Evolutionary conservation across 2,888 invertebrate genomes (phyloP), one percentile per base, ranked within the genome.

Genomic region (Kuschelorhynchus macadamiae): DNA sequence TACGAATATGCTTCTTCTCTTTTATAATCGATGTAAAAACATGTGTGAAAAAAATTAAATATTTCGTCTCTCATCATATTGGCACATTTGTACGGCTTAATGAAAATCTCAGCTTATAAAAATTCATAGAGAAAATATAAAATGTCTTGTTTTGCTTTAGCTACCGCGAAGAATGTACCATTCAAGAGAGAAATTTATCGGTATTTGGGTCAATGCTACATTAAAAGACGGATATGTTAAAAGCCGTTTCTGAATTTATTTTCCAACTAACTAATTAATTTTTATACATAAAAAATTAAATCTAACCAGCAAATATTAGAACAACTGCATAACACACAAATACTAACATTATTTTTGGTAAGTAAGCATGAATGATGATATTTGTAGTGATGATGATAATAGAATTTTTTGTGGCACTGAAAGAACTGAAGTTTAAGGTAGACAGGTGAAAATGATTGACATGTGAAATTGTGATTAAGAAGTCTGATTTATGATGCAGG

Each of bases 201-300:
- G 68, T 65, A 78, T 78, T 74, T 69, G 69, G 79, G 80, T 74
- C 79, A 76, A 76, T 74, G 76, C 72, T 78, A 64, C 70, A 79
- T 73, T 75, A 74, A 78, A 77, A 78, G 71, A 71, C 76, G 77
- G 79, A 78, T 79, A 71, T 73, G 63, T 71, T 69, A 69, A 74
- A 66, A 65, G 52, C 56, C 68, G 71, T 74, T 74, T 73, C 55
- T 71, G 70, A 50, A 52, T 71, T 72, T 71, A 72, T 71, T 64
- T 62, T 52, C 46, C 36, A 36, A 52, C 21, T 49, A 55, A 41
- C 30, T 67, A 44, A 46, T 49, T 39, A n/a, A 46, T 60, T 60
- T 53, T n/a, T n/a, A n/a, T n/a, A n/a, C n/a, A 8, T 32, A 47
- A 17, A 44, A 20, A 56, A 30, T 56, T 52, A 41, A 25, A 36